Percentiles rank a stretch among this genome's conserved stretches.
phyloP scores from a whole-genome alignment of 2,888 invertebrate genomes.

The Cephus runcator region DNA sequence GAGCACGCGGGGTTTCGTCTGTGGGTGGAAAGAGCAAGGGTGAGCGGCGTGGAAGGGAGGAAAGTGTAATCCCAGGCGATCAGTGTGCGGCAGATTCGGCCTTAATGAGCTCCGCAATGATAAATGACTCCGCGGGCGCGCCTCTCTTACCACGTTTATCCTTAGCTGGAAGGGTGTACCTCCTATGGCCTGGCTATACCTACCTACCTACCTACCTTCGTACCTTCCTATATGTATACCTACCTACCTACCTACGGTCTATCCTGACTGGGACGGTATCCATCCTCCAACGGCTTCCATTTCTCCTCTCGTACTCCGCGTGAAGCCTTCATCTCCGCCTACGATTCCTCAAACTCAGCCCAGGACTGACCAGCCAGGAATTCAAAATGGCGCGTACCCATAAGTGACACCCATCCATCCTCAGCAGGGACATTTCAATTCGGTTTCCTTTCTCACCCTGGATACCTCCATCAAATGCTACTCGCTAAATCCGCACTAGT shows the following conservation, averaged over 20 bases:
- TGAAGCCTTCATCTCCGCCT: conserved; percentile 63
- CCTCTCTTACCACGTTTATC: conserved; percentile 58
- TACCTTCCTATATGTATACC: conserved; percentile 26
- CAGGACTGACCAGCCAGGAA: conserved; percentile 43
- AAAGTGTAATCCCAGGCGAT: conserved; percentile 58
- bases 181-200: conserved; percentile 23
- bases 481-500: not conserved
- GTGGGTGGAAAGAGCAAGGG: conserved; percentile 7
- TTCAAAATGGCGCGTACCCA: conserved; percentile 54
- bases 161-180: conserved; percentile 36
- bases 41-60: conserved; percentile 22
- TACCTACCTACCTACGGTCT: not conserved
- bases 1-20: conserved; percentile 9
- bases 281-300: conserved; percentile 40
- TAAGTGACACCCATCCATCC: conserved; percentile 59
- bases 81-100: conserved; percentile 64
- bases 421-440: conserved; percentile 58
- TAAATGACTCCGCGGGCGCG: conserved; percentile 67
- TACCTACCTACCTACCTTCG: conserved; percentile 11
- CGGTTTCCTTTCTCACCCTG: conserved; percentile 30
- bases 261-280: conserved; percentile 22
- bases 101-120: conserved; percentile 68
- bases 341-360: conserved; percentile 62
- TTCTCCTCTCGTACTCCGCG: conserved; percentile 39
- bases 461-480: not conserved